A percentile compares a stretch with the other conserved stretches of the same genome.
These are phyloP conservation scores for Saccopteryx leptura DNA, from an alignment of 2,113 vertebrate genomes.

Conservation along the genomic window DNA sequence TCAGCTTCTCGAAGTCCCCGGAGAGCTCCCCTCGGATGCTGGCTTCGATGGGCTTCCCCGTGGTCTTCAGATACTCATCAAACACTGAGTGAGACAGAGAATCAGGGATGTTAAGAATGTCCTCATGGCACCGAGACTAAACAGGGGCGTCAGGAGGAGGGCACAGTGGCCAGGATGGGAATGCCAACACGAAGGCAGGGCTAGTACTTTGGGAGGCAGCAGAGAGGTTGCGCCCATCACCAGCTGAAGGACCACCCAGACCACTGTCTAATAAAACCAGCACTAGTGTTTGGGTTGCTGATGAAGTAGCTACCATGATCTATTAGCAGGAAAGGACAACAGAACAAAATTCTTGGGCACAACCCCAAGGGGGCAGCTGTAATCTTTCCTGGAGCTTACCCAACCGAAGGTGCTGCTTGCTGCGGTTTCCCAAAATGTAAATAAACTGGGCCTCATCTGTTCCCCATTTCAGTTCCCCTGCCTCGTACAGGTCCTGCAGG, in stretches of 20 bases:
- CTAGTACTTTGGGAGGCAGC: not conserved
- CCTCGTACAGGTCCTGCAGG: constrained; percentile 94
- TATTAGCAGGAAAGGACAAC: not conserved
- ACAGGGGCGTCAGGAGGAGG: not conserved
- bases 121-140: not conserved
- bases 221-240: rapidly evolving
- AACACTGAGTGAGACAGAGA: constrained; percentile 90
- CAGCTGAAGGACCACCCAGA: not conserved
- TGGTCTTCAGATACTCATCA: constrained; percentile 95
- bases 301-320: not conserved
- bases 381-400: constrained; percentile 88
- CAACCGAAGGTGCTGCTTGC: constrained; percentile 94
- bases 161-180: rapidly evolving
- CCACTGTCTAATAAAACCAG: not conserved
- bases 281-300: not conserved
- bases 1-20: constrained; percentile 97
- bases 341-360: not conserved
- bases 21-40: constrained; percentile 97
- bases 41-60: constrained; percentile 94
- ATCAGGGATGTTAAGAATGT: not conserved
- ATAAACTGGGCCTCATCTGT: constrained; percentile 98
- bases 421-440: constrained; percentile 96
- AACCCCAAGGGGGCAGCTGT: not conserved
- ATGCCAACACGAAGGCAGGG: not conserved
- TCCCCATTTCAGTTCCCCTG: constrained; percentile 97